Evolutionary conservation across 2,797 vertebrate species (phyloP).

Genomic region (Enteromius trimaculatus): DNA sequence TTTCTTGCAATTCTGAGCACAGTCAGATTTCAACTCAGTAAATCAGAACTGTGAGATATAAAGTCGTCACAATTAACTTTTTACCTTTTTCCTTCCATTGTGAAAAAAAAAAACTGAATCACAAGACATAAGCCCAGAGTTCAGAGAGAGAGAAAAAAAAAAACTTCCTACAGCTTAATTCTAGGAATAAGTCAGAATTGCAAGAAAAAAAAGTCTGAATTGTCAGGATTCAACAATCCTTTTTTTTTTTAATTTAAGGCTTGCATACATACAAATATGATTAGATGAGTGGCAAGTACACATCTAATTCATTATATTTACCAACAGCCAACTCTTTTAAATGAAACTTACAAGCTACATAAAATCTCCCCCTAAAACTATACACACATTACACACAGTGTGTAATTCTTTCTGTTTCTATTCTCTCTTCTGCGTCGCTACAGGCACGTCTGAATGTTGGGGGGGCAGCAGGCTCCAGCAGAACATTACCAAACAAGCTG

Average conservation of each 20-base stretch:
- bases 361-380: background rate
- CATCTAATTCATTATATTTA: background rate
- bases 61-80: no score
- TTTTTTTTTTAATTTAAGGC: background rate
- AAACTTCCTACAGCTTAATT: background rate
- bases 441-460: background rate
- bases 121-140: background rate
- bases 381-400: background rate
- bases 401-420: background rate
- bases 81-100: background rate
- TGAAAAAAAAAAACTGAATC: no score
- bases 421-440: conserved; percentile 6
- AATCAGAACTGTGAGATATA: no score
- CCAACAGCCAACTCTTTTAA: background rate
- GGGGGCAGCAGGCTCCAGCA: conserved; percentile 14
- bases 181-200: no score
- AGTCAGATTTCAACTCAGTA: background rate
- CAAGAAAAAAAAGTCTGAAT: no score
- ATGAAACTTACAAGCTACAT: background rate
- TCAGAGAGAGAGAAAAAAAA: background rate
- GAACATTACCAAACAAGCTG: conserved; percentile 28
- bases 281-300: background rate
- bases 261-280: background rate
- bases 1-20: background rate
- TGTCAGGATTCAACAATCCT: no score